phyloP scores from a whole-genome alignment of 53 echinoderm and acorn worm species.

The Luidia sarsii region DNA sequence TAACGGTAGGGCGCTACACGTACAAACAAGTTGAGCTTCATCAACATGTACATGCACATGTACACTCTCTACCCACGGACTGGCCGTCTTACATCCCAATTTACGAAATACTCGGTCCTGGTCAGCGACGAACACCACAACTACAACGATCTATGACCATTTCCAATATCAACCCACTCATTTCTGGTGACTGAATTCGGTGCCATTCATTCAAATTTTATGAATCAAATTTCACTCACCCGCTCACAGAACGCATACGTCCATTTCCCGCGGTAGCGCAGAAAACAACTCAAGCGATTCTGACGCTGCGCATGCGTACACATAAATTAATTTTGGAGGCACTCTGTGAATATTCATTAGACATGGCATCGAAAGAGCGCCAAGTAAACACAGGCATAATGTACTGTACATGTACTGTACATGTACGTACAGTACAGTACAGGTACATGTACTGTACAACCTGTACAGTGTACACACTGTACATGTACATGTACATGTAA shows the following conservation, averaged over 20 bases:
- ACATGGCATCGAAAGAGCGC: neutral
- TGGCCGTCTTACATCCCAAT: neutral
- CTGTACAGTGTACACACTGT: no score
- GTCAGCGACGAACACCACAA: conserved; percentile 12
- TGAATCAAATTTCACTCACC: conserved; percentile 57
- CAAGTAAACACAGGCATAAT: no score
- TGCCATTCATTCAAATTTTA: conserved; percentile 52
- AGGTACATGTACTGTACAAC: no score
- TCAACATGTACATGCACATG: neutral
- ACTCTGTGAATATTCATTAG: conserved; percentile 31
- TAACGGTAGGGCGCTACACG: no score
- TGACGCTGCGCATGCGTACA: conserved; percentile 43
- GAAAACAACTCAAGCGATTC: neutral
- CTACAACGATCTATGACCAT: conserved; percentile 17
- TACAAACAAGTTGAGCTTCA: no score
- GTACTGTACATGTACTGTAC: no score
- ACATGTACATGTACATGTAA: no score
- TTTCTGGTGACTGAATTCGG: conserved; percentile 2
- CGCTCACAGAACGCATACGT: conserved; percentile 31
- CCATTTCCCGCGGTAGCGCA: conserved; percentile 66
- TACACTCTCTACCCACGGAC: neutral
- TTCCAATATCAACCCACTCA: conserved; percentile 2
- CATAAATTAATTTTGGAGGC: neutral
- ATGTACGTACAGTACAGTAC: no score
- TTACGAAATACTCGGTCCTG: conserved; percentile 5